Base-by-base conservation (phyloP, 2,113 vertebrate genomes). In the Gnathonemus longibarbis region DNA sequence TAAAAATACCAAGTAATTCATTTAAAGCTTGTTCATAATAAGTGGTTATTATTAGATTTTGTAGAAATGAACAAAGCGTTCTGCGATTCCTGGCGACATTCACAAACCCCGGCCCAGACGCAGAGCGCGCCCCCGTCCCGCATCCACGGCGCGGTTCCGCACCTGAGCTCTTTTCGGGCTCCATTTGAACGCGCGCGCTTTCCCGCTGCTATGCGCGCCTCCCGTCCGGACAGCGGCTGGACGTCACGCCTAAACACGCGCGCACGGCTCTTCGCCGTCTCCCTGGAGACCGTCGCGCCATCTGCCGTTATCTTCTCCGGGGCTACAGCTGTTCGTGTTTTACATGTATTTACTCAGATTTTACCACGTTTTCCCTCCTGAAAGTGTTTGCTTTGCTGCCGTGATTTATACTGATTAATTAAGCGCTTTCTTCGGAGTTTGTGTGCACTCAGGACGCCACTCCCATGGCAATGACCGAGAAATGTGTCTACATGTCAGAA, bases 321-420 rank as follows among this genome's bases (percentile, higher is more conserved):
- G 45, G 91, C 83, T 52, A 85, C 88, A 90, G 89, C 70, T 21
- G 56, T 35, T 91, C 80, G 48, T 39, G 48, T 62, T 87, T 90
- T 84, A 77, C 77, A 66, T 70, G 45, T 91, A 56, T 91, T 90
- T 89, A 70, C 87, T 85, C 84, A 45, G n/a, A 91, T 87, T 24
- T 56, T 11, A 45, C 70, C 88, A 62, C 87, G 11, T 84, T 84
- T 27, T 24, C 62, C 21, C 9, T 24, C 50, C 19, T 11, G 56
- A 88, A 93, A 91, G 46, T 93, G 91, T 94, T 92, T 94, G 92
- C 93, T 86, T 66, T 85, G 89, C 66, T 4, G 21, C 49, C 84
- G 56, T 91, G 85, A 92, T 88, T 90, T 84, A 90, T 90, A 53
- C 74, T 49, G 88, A 90, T 91, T 92, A 90, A 91, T 90, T 87